Evolutionary conservation across 2,797 vertebrate species (phyloP), one percentile per base, ranked within the genome.

Genomic region (Sebastes hopkinsi): DNA sequence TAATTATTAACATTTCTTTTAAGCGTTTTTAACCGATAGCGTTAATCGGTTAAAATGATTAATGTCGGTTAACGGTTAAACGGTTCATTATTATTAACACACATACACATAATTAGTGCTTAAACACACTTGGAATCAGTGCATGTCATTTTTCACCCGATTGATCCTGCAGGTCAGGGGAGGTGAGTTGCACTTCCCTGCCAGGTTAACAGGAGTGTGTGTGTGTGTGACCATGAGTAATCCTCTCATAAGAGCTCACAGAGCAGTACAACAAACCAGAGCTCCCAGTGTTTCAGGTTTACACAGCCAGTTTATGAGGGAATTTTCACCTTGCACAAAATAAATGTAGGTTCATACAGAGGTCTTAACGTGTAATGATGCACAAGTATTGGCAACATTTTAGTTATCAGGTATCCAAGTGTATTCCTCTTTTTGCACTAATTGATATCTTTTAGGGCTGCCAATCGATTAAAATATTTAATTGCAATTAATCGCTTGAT

Each of bases 111-210:
- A 50, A 50, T 50, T 16, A 50, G 42, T 50, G 42, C 42, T 18
- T 8, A 20, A 50, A 50, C 16, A 18, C 42, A 50, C 16, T 32
- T 75, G 42, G 61, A 75, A 36, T 27, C 20, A 25, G 50, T 27
- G 69, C 52, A 32, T 66, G 42, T 36, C 3, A 30, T 76, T 62
- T 81, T 74, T 66, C 25, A 70, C 73, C 27, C 2, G 59, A 78
- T 27, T 67, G 64, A 72, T 42, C 27, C 67, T 60, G 65, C 54
- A 72, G 64, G 25, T 62, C 29, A 3, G 42, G 6, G 18, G 65
- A 60, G 30, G 77, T 54, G 46, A 75, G 54, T 5, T n/a, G 32
- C 42, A 55, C 55, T 23, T 14, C 29, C 8, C 58, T 66, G 78
- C 29, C 34, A 25, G 75, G 69, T 66, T 52, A 60, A 42, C 18